Percentiles rank a stretch among this genome's conserved stretches.
Evolutionary conservation across 2,888 invertebrate species (phyloP).

Genomic region (Tiliacea aurago): DNA sequence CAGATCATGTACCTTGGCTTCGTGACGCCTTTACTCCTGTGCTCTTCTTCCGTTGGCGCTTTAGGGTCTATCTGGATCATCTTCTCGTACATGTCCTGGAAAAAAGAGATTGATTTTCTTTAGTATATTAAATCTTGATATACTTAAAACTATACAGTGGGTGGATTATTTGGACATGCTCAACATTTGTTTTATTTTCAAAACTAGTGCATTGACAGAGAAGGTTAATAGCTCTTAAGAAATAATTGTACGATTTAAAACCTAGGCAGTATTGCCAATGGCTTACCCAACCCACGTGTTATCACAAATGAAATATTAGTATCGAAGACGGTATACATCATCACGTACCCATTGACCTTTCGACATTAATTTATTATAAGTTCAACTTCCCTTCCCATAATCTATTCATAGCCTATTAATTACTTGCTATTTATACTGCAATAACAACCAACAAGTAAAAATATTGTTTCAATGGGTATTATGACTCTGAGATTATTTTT

Average conservation of each 20-base stretch:
- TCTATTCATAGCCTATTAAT: constrained; percentile 51
- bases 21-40: constrained; percentile 96
- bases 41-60: constrained; percentile 97
- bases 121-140: constrained; percentile 4
- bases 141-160: background rate
- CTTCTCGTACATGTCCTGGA: constrained; percentile 98
- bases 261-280: background rate
- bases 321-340: constrained; percentile 19
- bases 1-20: constrained; percentile 99
- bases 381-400: constrained; percentile 27
- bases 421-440: constrained; percentile 44
- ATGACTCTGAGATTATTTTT: constrained; percentile 44
- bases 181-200: background rate
- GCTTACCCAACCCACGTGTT: constrained; percentile 8
- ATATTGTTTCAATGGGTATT: constrained; percentile 49
- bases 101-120: constrained; percentile 47
- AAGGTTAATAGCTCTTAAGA: constrained; percentile 8
- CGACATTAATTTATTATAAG: constrained; percentile 8
- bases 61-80: constrained; percentile 98
- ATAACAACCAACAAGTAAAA: constrained; percentile 44
- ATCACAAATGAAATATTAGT: constrained; percentile 18
- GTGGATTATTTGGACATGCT: background rate
- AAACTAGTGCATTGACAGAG: background rate
- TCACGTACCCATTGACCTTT: constrained; percentile 26
- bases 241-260: background rate